These are phyloP conservation scores for Uropsilus gracilis DNA, from an alignment of 2,113 vertebrate species.

Conservation along the genomic window DNA sequence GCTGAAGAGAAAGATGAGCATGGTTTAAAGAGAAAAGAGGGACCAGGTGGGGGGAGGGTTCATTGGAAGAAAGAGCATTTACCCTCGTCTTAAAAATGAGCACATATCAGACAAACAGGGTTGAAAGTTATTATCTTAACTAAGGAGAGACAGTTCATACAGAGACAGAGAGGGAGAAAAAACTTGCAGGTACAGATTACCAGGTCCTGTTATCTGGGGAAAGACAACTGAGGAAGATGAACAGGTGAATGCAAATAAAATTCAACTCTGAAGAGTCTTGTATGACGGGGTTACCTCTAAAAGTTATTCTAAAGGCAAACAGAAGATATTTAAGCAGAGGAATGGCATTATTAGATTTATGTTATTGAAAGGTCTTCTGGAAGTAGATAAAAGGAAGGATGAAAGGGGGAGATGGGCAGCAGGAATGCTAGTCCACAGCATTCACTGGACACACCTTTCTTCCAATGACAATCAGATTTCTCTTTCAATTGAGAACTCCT, in stretches of 20 bases:
- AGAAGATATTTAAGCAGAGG: background rate
- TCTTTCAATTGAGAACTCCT: background rate
- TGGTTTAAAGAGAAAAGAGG: background rate
- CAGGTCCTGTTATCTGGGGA: background rate
- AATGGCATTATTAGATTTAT: background rate
- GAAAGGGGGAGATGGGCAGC: background rate
- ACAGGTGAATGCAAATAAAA: background rate
- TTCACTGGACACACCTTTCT: background rate
- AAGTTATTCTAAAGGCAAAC: background rate
- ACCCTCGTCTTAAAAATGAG: constrained; percentile 7
- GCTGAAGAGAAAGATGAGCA: background rate
- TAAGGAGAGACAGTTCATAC: background rate
- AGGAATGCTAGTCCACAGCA: background rate
- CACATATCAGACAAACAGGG: background rate
- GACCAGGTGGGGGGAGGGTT: background rate
- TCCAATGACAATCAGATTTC: background rate
- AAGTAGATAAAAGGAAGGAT: background rate
- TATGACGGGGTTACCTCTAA: background rate
- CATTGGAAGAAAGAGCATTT: background rate
- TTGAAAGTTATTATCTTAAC: background rate
- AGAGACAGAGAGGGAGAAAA: background rate
- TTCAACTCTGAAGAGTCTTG: background rate
- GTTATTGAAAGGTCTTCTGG: background rate
- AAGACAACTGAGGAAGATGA: background rate
- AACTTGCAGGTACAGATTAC: background rate